Conservation (phyloP, 2,113 vertebrate species). For the Ancistrus triradiatus region DNA sequence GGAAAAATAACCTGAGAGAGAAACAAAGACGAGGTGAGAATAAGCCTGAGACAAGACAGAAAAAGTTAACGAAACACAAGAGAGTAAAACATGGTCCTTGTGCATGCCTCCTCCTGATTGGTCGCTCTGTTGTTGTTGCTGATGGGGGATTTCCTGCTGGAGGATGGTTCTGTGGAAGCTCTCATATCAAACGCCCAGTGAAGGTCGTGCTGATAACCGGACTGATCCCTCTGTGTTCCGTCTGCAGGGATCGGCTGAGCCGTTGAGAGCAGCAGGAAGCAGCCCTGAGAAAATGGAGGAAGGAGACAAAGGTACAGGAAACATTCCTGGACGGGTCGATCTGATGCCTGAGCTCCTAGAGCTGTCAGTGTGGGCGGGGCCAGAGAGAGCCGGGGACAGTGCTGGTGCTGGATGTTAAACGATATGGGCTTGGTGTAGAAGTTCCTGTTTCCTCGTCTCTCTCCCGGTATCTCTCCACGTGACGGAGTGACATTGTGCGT, state of each 20-base stretch:
- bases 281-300: slow-evolving; percentile 71
- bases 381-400: slow-evolving; percentile 43
- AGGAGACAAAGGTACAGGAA: slow-evolving; percentile 60
- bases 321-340: not conserved
- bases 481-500: not conserved
- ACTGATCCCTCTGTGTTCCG: slow-evolving; percentile 28
- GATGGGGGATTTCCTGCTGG: not conserved
- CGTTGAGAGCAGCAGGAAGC: slow-evolving; percentile 59
- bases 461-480: slow-evolving; percentile 33
- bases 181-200: too few relatives aligned
- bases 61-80: too few relatives aligned
- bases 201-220: not conserved
- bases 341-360: not conserved
- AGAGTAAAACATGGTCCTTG: too few relatives aligned
- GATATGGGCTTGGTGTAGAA: slow-evolving; percentile 19
- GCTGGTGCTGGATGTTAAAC: slow-evolving; percentile 7
- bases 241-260: slow-evolving; percentile 69
- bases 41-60: too few relatives aligned
- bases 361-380: not conserved
- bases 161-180: not conserved
- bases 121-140: too few relatives aligned
- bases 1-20: too few relatives aligned
- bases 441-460: slow-evolving; percentile 15
- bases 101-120: too few relatives aligned
- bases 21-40: too few relatives aligned